Conservation (phyloP, 2,113 vertebrate genomes). For the Neogobius melanostomus region DNA sequence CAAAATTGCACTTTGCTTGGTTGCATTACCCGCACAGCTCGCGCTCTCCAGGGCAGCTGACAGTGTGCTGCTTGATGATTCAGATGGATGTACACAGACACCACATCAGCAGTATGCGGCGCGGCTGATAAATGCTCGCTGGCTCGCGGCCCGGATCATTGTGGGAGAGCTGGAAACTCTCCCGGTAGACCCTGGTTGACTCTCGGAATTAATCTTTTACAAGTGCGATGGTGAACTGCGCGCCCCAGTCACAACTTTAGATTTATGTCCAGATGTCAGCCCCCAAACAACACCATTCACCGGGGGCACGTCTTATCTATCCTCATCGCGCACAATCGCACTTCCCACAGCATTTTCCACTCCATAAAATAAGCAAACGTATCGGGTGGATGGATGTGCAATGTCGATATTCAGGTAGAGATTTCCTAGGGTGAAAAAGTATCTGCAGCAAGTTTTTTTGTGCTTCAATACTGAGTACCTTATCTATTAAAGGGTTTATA, state of each 20-base stretch:
- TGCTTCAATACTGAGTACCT: no score
- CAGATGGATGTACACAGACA: conserved; percentile 13
- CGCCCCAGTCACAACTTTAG: conserved; percentile 11
- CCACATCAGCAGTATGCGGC: conserved; percentile 1
- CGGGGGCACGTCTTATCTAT: conserved; percentile 10
- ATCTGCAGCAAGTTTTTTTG: not conserved
- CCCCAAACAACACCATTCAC: conserved; percentile 1
- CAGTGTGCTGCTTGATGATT: conserved; percentile 13
- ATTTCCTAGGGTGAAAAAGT: not conserved
- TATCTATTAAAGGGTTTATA: no score
- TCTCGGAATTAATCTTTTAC: conserved; percentile 9
- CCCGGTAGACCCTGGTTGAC: conserved; percentile 13
- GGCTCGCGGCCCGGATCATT: conserved; percentile 10
- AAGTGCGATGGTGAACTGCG: conserved; percentile 9
- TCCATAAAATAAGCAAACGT: not conserved
- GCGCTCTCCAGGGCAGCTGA: not conserved
- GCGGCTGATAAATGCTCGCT: conserved; percentile 5
- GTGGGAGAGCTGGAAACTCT: conserved; percentile 14
- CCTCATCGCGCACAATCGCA: conserved; percentile 3
- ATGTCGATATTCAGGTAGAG: not conserved
- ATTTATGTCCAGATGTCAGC: conserved; percentile 16
- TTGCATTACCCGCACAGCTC: not conserved
- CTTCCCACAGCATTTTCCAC: conserved; percentile 2
- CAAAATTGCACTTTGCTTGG: not conserved
- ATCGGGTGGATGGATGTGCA: conserved; percentile 2